A percentile compares a stretch with the other conserved stretches of the same genome.
These are phyloP conservation scores for Musca domestica DNA, from an alignment of 1,140 invertebrate genomes.

Conservation along the genomic window DNA sequence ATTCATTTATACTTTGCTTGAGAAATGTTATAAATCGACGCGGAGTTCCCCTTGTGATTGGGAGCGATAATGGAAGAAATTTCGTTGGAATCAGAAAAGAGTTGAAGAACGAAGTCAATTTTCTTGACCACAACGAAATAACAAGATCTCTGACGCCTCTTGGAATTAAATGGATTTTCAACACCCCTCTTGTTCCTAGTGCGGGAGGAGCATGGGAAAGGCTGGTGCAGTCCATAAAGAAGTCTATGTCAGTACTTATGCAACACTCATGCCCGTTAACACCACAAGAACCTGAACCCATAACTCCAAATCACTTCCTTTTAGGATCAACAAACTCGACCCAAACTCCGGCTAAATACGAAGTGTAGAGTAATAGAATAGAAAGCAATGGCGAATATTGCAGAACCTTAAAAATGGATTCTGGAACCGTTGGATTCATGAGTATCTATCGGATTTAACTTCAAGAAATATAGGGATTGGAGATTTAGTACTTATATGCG, in stretches of 20 bases:
- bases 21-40: slow-evolving; percentile 23
- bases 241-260: too few relatives aligned
- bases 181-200: not conserved
- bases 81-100: not conserved
- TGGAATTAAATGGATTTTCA: not conserved
- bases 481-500: slow-evolving; percentile 27
- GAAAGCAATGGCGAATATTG: slow-evolving; percentile 27
- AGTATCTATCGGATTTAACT: slow-evolving; percentile 24
- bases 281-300: slow-evolving; percentile 31
- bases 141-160: not conserved
- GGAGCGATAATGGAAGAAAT: not conserved
- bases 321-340: slow-evolving; percentile 2
- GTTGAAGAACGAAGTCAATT: not conserved
- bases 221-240: not conserved
- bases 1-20: slow-evolving; percentile 25
- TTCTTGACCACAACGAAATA: not conserved
- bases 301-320: slow-evolving; percentile 18
- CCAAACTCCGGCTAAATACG: slow-evolving; percentile 5
- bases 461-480: slow-evolving; percentile 18
- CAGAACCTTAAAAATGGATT: slow-evolving; percentile 25
- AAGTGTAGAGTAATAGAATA: not conserved
- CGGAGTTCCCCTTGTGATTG: not conserved
- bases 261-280: slow-evolving; percentile 30
- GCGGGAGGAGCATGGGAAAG: not conserved
- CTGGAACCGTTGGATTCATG: slow-evolving; percentile 25